phyloP scores from a whole-genome alignment of 2,113 vertebrate species.

The Campylorhamphus procurvoides region DNA sequence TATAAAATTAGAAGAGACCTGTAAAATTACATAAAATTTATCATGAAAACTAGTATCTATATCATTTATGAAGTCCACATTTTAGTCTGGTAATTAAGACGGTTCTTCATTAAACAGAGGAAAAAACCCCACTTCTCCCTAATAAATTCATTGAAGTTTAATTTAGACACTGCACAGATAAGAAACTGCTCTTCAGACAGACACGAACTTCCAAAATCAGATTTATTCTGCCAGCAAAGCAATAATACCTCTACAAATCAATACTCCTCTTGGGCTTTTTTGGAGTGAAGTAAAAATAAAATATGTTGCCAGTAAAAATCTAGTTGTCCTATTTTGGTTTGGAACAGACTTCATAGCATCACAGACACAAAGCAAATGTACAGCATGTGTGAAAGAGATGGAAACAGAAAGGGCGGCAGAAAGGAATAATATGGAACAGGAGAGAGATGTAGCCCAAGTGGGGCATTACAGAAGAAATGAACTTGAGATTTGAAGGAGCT shows the following conservation, averaged over 20 bases:
- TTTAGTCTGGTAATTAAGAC: background rate
- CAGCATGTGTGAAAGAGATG: constrained; percentile 21
- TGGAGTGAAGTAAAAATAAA: constrained; percentile 36
- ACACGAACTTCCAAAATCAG: background rate
- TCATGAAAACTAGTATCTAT: background rate
- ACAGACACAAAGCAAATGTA: background rate
- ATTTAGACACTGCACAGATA: background rate
- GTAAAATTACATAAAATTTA: background rate
- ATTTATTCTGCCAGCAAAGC: background rate
- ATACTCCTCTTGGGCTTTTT: constrained; percentile 5
- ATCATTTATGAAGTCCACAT: background rate
- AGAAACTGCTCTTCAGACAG: background rate
- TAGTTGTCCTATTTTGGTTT: constrained; percentile 16
- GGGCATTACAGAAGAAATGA: background rate
- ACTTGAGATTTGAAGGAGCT: background rate
- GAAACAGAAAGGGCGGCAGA: constrained; percentile 1
- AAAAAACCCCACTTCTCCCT: background rate
- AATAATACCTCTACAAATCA: constrained; percentile 12
- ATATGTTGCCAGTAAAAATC: constrained; percentile 7
- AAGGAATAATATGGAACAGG: background rate
- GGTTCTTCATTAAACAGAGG: background rate
- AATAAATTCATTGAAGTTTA: background rate
- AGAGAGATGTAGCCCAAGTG: background rate
- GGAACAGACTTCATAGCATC: constrained; percentile 23
- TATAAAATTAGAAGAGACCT: background rate